phyloP scores from a whole-genome alignment of 2,888 invertebrate genomes.

The Tipula helvola region DNA sequence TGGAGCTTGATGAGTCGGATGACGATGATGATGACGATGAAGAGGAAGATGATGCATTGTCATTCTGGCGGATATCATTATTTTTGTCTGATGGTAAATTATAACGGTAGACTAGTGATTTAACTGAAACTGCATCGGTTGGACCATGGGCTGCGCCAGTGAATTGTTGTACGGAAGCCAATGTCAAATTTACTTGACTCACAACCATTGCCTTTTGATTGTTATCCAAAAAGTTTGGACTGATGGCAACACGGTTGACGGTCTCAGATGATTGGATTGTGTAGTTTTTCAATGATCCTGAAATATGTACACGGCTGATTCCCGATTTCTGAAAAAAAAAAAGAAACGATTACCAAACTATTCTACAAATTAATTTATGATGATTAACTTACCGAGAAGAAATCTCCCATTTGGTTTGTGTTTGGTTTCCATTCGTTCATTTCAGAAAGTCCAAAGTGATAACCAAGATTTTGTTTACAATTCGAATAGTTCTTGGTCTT shows the following conservation, averaged over 20 bases:
- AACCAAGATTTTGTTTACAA: conserved; percentile 47
- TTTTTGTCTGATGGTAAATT: conserved; percentile 28
- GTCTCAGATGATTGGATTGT: conserved; percentile 53
- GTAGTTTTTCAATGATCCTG: conserved; percentile 41
- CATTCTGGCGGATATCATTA: conserved; percentile 19
- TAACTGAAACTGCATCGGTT: conserved; percentile 35
- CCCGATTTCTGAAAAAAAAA: conserved; percentile 38
- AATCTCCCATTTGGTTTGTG: conserved; percentile 38
- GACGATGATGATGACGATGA: conserved; percentile 14
- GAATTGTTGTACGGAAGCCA: conserved; percentile 24
- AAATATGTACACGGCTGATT: conserved; percentile 42
- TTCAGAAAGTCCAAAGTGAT: conserved; percentile 50
- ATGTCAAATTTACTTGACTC: conserved; percentile 44
- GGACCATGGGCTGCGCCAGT: conserved; percentile 31
- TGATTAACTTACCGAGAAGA: conserved; percentile 34
- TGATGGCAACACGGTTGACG: conserved; percentile 45
- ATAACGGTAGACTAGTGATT: conserved; percentile 43
- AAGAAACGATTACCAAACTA: neutral
- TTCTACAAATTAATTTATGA: neutral
- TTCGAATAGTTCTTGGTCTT: conserved; percentile 53
- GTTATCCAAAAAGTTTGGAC: conserved; percentile 42
- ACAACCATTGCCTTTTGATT: conserved; percentile 48
- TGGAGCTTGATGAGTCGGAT: conserved; percentile 9
- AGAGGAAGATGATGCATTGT: conserved; percentile 11
- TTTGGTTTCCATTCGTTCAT: conserved; percentile 41